Base-by-base conservation (phyloP, 2,888 invertebrate genomes). In the Drosophila mettleri region DNA sequence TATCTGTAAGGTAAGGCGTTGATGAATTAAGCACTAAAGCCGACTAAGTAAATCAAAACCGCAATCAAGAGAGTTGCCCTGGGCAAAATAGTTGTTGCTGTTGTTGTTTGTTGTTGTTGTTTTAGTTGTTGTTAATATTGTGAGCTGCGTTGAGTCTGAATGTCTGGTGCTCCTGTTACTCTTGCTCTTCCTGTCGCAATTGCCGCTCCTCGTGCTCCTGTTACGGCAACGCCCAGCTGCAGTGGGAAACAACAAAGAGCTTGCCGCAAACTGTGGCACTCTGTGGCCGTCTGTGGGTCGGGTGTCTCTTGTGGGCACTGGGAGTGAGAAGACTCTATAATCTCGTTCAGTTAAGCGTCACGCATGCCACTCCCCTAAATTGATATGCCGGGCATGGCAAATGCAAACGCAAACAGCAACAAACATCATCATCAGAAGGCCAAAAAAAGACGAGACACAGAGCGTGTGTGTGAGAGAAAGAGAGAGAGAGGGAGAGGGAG, bases 321-420 rank as follows among this genome's bases (percentile, higher is more conserved):
- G 62, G 60, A 66, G 66, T 55, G 62, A 72, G 79, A 64, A 80
- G 66, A 84, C 67, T 81, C 82, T 83, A 87, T 83, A 83, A 83
- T 83, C 82, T 83, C 73, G 87, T 78, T 82, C 83, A 74, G 71
- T 86, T 84, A 81, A 86, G 81, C 81, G 81, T 81, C 81, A 83
- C 83, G 83, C 83, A 87, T 82, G 83, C 83, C 83, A 83, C 83
- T 83, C 83, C 83, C 83, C 83, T 87, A 87, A 83, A 83, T 83
- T 83, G 83, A 83, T 83, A 83, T 85, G 88, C 88, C 73, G 69
- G 73, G 65, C 78, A 84, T 85, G 72, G 78, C 85, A 62, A 78
- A 69, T 62, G 67, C 80, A 86, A 82, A 77, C 64, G 73, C 75
- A 77, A 74, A 85, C 88, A 82, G 74, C 76, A 60, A 60, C 82